phyloP scores from a whole-genome alignment of 2,888 invertebrate genomes.

The Melipona beecheii region DNA sequence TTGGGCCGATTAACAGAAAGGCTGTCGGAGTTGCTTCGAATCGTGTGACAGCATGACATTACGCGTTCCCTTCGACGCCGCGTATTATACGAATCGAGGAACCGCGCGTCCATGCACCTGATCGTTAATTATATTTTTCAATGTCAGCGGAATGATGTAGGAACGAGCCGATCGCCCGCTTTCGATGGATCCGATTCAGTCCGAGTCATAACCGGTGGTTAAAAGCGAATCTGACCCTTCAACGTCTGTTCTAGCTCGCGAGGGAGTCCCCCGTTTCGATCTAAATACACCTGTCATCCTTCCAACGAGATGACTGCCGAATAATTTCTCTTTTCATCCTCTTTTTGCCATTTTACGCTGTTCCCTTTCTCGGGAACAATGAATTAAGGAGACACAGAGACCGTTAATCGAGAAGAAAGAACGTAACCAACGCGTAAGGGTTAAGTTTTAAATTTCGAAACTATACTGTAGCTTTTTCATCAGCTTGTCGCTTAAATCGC shows the following conservation, averaged over 20 bases:
- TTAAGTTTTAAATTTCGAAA: no score
- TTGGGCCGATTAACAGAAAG: constrained; percentile 74
- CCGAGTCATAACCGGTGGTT: constrained; percentile 73
- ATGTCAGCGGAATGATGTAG: constrained; percentile 18
- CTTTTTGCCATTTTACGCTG: neutral
- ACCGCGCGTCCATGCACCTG: constrained; percentile 73
- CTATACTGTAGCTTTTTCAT: no score
- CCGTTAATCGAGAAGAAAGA: neutral
- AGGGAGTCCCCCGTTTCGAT: neutral
- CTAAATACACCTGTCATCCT: neutral
- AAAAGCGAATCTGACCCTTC: constrained; percentile 66
- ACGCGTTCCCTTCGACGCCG: constrained; percentile 73
- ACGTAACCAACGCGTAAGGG: no score
- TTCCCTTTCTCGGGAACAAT: neutral
- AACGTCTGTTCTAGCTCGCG: neutral
- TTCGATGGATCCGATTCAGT: constrained; percentile 43
- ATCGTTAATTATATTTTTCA: constrained; percentile 80
- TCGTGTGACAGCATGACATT: constrained; percentile 77
- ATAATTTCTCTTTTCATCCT: neutral
- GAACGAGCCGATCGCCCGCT: constrained; percentile 41
- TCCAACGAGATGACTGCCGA: neutral
- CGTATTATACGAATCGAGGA: constrained; percentile 72
- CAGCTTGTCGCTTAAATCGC: neutral
- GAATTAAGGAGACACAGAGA: neutral
- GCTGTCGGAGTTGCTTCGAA: constrained; percentile 62